Evolutionary conservation across 1,140 invertebrate genomes (phyloP), one percentile per base, ranked within the genome.

Genomic region (Papilio polyxenes): DNA sequence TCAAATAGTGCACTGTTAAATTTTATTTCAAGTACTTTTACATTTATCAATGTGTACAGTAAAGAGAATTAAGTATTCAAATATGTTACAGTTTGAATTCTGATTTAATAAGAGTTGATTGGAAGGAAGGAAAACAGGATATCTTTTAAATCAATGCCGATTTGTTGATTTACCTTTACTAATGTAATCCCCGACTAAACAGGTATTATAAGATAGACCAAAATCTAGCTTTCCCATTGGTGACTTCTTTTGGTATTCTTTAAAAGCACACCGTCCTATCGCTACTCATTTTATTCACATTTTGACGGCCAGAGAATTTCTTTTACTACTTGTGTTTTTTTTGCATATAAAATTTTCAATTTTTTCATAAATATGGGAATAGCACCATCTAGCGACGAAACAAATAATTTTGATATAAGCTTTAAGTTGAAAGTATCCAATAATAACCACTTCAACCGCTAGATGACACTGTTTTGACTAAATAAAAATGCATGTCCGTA

Each of bases 1-100:
- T 89, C 56, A 89, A 92, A 90, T 87, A 77, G 75, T 88, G 89
- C 83, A 81, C 82, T 77, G 75, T 77, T 75, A 77, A 56, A 77
- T 77, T 77, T 77, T 77, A 77, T 56, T 77, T 7, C 11, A 15
- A 72, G 65, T 72, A 72, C 65, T 72, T 37, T 72, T 37, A 72
- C 65, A 72, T 72, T 72, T 37, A 72, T 72, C 65, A 72, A 72
- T 72, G 65, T 72, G 65, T 72, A 72, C 65, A 15, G 65, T 85
- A 85, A 78, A 85, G 40, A 75, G 37, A 75, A 77, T 77, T 72
- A 82, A 53, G 48, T 75, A 75, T 83, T 81, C 75, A 20, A 80
- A 80, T 72, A 83, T 81, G 82, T 81, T 31, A 31, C 23, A 31
- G 23, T 31, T 78, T 69, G 23, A 17, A 82, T 20, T 62, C 65